Percentiles rank a stretch among this genome's conserved stretches.
Evolutionary conservation across 2,888 invertebrate species (phyloP).

Genomic region (Herminia tarsipennalis): DNA sequence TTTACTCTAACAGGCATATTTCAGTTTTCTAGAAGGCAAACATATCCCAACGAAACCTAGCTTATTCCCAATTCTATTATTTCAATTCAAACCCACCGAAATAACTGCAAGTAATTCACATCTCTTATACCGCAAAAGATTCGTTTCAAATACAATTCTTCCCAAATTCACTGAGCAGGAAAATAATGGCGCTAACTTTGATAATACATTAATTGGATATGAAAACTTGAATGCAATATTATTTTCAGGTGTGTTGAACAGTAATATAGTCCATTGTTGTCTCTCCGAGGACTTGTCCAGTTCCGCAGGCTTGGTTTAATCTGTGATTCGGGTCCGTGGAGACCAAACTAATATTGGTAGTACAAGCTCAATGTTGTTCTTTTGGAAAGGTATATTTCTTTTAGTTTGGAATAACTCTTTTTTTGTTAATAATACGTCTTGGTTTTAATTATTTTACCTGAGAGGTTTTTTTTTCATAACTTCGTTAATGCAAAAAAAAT

Average conservation of each 20-base stretch:
- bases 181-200: conserved; percentile 19
- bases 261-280: conserved; percentile 24
- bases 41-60: too few species aligned
- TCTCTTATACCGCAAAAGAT: background rate
- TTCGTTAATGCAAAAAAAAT: too few species aligned
- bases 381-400: conserved; percentile 6
- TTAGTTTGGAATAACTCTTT: background rate
- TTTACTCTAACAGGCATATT: too few species aligned
- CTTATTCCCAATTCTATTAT: too few species aligned
- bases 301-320: conserved; percentile 35
- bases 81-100: too few species aligned
- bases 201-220: conserved; percentile 17
- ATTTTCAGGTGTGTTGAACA: conserved; percentile 23
- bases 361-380: conserved; percentile 14
- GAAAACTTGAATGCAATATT: conserved; percentile 10
- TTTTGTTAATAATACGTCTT: too few species aligned
- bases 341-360: conserved; percentile 41
- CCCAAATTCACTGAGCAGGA: conserved; percentile 25
- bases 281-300: conserved; percentile 14
- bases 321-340: conserved; percentile 26
- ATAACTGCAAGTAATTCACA: too few species aligned
- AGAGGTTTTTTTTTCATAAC: too few species aligned
- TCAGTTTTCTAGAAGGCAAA: too few species aligned
- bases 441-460: too few species aligned
- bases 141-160: conserved; percentile 12